Percentiles rank a stretch among this genome's conserved stretches.
Evolutionary conservation across 2,113 vertebrate genomes (phyloP).

Genomic region (Chamaetylas fuelleborni): DNA sequence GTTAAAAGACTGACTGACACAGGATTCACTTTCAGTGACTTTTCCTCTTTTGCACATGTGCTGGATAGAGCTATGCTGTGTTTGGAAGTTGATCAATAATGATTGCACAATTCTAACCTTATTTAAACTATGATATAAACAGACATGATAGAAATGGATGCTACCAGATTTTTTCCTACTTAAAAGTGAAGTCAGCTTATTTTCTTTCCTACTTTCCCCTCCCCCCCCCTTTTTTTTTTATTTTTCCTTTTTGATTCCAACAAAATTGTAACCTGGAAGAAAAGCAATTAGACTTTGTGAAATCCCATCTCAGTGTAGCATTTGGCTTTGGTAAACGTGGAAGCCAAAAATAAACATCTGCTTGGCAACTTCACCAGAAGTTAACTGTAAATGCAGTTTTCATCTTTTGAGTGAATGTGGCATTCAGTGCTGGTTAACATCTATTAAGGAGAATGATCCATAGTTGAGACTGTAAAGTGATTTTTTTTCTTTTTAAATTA

Average conservation of each 20-base stretch:
- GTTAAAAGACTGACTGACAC: background rate
- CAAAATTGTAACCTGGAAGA: slow-evolving; percentile 33
- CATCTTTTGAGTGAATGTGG: slow-evolving; percentile 3
- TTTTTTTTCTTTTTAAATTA: slow-evolving; percentile 35
- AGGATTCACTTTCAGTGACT: slow-evolving; percentile 3
- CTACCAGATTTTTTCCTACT: slow-evolving; percentile 22
- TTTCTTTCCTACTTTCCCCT: fast-evolving
- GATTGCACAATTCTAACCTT: slow-evolving; percentile 35
- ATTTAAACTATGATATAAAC: slow-evolving; percentile 49
- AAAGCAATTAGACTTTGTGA: slow-evolving; percentile 27
- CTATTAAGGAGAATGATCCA: background rate
- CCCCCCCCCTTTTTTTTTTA: fast-evolving
- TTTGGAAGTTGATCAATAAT: slow-evolving; percentile 30
- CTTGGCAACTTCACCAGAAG: slow-evolving; percentile 28
- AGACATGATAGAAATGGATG: background rate
- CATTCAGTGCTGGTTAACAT: slow-evolving; percentile 17
- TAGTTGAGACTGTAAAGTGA: slow-evolving; percentile 24
- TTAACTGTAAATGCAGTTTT: slow-evolving; percentile 43
- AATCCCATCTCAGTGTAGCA: slow-evolving; percentile 28
- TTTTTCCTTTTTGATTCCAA: background rate
- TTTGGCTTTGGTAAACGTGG: slow-evolving; percentile 54
- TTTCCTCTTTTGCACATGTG: slow-evolving; percentile 32
- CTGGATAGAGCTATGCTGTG: slow-evolving; percentile 1
- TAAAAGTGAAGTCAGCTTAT: background rate
- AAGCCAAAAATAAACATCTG: slow-evolving; percentile 63